Evolutionary conservation across 1,140 invertebrate species (phyloP).

Genomic region (Anastrepha obliqua): DNA sequence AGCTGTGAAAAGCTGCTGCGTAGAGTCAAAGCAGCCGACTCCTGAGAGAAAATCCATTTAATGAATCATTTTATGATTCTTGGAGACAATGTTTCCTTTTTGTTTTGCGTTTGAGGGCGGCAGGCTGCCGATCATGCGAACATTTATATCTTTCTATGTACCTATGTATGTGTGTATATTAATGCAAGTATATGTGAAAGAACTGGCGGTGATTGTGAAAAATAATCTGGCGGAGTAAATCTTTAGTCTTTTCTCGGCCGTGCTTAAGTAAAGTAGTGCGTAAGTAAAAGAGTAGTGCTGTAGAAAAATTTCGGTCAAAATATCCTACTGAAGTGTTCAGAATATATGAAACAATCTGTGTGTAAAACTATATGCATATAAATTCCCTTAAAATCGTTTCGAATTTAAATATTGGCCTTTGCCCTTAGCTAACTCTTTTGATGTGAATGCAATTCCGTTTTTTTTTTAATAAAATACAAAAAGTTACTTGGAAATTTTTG

Average conservation of each 20-base stretch:
- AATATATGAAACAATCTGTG: background rate
- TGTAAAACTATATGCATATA: too few relatives aligned
- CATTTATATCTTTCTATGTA: background rate
- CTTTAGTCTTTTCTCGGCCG: conserved; percentile 38
- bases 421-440: too few relatives aligned
- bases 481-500: background rate
- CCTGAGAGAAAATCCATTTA: conserved; percentile 34
- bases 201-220: conserved; percentile 20
- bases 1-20: conserved; percentile 2
- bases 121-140: conserved; percentile 25
- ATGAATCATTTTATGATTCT: conserved; percentile 39
- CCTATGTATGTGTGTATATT: background rate
- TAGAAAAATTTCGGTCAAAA: background rate
- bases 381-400: too few relatives aligned
- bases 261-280: conserved; percentile 20
- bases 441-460: too few relatives aligned
- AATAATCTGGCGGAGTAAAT: background rate
- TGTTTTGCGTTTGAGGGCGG: conserved; percentile 7
- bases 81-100: conserved; percentile 42
- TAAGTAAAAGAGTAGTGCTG: background rate
- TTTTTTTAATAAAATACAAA: background rate
- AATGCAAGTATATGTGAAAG: background rate
- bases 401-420: too few relatives aligned
- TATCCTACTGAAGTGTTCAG: conserved; percentile 6
- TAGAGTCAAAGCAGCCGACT: conserved; percentile 20